Base-by-base conservation (phyloP, 2,797 vertebrate genomes). In the Propithecus perrieri region DNA sequence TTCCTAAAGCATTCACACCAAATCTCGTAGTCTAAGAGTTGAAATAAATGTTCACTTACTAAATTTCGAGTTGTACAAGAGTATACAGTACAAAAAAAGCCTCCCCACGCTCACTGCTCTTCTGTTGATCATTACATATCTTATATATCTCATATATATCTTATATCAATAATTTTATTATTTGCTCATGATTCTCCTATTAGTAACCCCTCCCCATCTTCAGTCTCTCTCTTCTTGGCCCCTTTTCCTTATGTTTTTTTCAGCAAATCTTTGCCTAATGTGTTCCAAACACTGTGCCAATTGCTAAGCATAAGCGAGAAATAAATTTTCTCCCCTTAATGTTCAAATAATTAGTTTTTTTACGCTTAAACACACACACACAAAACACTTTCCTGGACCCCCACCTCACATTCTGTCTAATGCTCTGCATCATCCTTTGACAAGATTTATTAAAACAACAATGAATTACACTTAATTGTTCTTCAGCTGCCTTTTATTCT, bases 341-440 rank as follows among this genome's bases (percentile, higher is more conserved):
- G 59, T 88, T 95, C 38, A 85, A 20, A 33, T 95, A 67, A 46
- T 88, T 93, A 93, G 43, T 41, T 53, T 67, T 85, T 93, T 88
- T 24, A 69, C n/a, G 8, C n/a, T 89, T 81, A 63, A 33, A 69
- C 50, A 35, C 1, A 9, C 14, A 33, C 20, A 33, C 22, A 15
- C 15, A 53, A 57, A 85, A 75, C 41, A 46, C 46, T 94, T 93
- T 84, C 9, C 63, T 95, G 50, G 46, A 78, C 65, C 13, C 11
- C 12, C 15, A 38, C 38, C 28, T 85, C 55, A 76, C 10, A 14
- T 83, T 79, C 24, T 83, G 0, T 59, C 53, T 91, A 18, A 38
- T 83, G 35, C 11, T 38, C 4, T 74, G 0, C 81, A 22, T 89
- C 11, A 74, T 46, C 59, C 69, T 89, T 79, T 89, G n/a, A 78